Percentiles rank a stretch among this genome's conserved stretches.
Evolutionary conservation across 2,888 invertebrate species (phyloP).

Genomic region (Lordiphosa fenestrarum): DNA sequence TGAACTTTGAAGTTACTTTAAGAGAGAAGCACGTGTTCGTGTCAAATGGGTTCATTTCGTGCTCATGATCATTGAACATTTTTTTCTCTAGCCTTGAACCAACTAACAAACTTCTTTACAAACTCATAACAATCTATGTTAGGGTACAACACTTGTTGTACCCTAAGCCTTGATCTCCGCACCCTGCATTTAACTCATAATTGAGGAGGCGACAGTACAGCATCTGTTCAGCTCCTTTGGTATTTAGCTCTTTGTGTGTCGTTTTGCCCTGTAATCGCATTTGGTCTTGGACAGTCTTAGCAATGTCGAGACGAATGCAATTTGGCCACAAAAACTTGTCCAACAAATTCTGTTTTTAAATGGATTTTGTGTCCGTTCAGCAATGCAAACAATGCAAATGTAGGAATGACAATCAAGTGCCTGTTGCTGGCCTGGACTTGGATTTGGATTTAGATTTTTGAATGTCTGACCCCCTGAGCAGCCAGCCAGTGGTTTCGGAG

Average conservation of each 20-base stretch:
- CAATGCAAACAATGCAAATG: conserved; percentile 26
- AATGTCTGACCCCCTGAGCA: conserved; percentile 1
- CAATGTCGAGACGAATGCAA: conserved; percentile 55
- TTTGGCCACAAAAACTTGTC: conserved; percentile 32
- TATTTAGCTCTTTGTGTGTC: conserved; percentile 20
- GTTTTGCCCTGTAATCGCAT: conserved; percentile 56
- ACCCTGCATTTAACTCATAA: conserved; percentile 13
- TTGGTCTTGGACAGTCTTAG: conserved; percentile 34
- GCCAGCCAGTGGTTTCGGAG: conserved; percentile 16
- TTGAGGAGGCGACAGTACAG: not conserved
- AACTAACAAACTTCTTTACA: not conserved
- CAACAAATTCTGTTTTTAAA: conserved; percentile 16
- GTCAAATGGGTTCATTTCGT: too few relatives aligned
- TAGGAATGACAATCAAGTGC: conserved; percentile 46
- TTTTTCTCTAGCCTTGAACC: too few relatives aligned
- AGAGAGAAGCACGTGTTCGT: too few relatives aligned
- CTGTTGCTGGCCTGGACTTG: conserved; percentile 28
- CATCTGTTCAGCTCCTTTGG: conserved; percentile 6
- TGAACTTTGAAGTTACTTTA: too few relatives aligned
- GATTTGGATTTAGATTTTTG: conserved; percentile 25
- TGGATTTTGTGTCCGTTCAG: conserved; percentile 18
- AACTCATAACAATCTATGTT: not conserved
- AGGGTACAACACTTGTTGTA: too few relatives aligned
- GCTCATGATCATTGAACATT: too few relatives aligned
- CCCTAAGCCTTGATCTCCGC: conserved; percentile 27